Percentiles rank a stretch among this genome's conserved stretches.
Conservation (phyloP, 2,888 invertebrate species). For the Cheilosia variabilis region DNA sequence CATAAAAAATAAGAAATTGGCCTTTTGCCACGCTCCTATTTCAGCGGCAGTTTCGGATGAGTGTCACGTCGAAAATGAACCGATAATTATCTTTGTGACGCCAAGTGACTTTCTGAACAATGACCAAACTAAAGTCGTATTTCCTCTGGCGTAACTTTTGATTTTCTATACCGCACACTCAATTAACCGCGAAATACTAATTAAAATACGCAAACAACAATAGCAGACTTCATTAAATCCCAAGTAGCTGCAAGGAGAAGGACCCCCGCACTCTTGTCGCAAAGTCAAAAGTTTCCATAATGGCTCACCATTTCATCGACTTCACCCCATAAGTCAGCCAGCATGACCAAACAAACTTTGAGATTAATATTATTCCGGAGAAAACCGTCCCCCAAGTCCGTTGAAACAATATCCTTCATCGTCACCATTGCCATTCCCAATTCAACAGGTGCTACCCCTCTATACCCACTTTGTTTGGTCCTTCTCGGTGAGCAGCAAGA, state of each 20-base stretch:
- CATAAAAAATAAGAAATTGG: no score
- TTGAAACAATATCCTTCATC: slow-evolving; percentile 1
- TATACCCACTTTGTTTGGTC: neutral
- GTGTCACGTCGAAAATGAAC: no score
- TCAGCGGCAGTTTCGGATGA: no score
- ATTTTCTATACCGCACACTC: neutral
- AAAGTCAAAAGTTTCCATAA: slow-evolving; percentile 12
- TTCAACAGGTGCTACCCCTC: slow-evolving; percentile 54
- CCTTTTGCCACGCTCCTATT: no score
- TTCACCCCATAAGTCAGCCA: slow-evolving; percentile 6
- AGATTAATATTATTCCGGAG: slow-evolving; percentile 18
- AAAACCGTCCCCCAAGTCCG: slow-evolving; percentile 1
- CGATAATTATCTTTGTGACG: no score
- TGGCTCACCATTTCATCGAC: slow-evolving; percentile 25
- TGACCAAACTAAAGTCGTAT: no score
- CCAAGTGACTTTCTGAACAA: no score
- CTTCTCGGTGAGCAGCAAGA: neutral
- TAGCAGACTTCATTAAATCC: slow-evolving; percentile 27
- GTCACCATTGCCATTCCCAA: slow-evolving; percentile 18
- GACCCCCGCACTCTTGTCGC: neutral
- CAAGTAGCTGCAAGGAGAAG: neutral
- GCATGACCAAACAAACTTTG: slow-evolving; percentile 35
- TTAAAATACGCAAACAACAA: slow-evolving; percentile 1
- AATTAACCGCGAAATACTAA: neutral
- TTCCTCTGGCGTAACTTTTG: neutral